Conservation (phyloP, 2,113 vertebrate genomes). For the Nibea albiflora region DNA sequence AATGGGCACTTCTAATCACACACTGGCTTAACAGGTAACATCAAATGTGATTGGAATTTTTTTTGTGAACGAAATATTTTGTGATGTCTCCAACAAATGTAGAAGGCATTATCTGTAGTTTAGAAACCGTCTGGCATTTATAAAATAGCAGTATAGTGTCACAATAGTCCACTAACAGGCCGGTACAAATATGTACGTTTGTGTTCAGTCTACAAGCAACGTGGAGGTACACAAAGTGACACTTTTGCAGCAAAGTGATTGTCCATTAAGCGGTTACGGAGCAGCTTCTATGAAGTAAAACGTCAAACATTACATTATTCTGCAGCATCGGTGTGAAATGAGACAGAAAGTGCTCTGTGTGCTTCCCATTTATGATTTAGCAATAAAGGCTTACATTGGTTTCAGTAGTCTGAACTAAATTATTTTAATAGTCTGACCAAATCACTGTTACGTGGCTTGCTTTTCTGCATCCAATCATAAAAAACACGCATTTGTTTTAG, state of each 20-base stretch:
- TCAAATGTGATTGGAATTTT: neutral
- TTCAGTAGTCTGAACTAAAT: slow-evolving; percentile 23
- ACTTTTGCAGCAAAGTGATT: slow-evolving; percentile 34
- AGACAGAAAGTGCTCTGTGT: slow-evolving; percentile 66
- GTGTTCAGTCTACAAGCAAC: slow-evolving; percentile 5
- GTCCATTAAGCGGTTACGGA: slow-evolving; percentile 10
- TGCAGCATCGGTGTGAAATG: slow-evolving; percentile 20
- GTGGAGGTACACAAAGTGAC: neutral
- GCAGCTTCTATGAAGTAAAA: slow-evolving; percentile 30
- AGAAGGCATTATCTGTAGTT: neutral
- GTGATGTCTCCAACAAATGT: neutral
- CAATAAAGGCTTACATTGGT: slow-evolving; percentile 7
- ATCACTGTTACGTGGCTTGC: slow-evolving; percentile 1
- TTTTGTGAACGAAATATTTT: neutral
- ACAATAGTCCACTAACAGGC: slow-evolving; percentile 1
- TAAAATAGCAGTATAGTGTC: slow-evolving; percentile 22
- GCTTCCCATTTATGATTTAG: slow-evolving; percentile 24
- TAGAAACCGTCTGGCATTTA: neutral
- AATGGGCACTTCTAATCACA: neutral
- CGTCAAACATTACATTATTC: slow-evolving; percentile 5
- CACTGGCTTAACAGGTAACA: neutral
- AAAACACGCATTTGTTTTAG: slow-evolving; percentile 14
- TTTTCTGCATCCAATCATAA: neutral
- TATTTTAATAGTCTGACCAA: slow-evolving; percentile 16
- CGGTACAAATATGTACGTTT: slow-evolving; percentile 11